These are phyloP conservation scores for Zosterops borbonicus DNA, from an alignment of 2,113 vertebrate genomes.

Conservation along the genomic window DNA sequence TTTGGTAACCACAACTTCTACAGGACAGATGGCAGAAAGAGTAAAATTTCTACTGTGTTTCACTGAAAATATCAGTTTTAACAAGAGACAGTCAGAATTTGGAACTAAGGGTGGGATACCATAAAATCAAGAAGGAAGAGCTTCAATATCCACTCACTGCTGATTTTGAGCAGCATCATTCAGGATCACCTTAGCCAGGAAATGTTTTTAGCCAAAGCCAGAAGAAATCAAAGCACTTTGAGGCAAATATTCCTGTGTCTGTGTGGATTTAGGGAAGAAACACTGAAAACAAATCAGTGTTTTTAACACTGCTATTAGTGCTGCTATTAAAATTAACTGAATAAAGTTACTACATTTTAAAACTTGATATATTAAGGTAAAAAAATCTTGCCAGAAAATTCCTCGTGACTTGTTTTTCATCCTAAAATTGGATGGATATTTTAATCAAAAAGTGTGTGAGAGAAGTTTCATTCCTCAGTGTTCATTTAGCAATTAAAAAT, in stretches of 20 bases:
- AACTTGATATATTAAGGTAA: background rate
- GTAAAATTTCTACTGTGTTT: background rate
- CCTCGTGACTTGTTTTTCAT: accelerated
- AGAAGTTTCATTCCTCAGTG: background rate
- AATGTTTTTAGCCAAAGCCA: background rate
- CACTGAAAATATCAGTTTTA: background rate
- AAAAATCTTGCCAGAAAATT: background rate
- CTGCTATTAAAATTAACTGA: background rate
- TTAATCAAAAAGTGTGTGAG: background rate
- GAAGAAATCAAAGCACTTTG: background rate
- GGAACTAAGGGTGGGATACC: background rate
- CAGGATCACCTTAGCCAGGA: background rate
- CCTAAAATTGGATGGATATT: background rate
- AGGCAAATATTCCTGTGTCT: background rate
- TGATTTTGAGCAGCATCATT: background rate
- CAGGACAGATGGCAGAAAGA: background rate
- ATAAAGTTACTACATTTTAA: background rate
- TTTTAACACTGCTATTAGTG: background rate
- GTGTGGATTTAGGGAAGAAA: background rate
- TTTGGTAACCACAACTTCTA: background rate
- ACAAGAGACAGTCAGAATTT: background rate
- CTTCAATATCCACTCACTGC: background rate
- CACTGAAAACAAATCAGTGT: background rate
- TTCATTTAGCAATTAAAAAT: background rate
- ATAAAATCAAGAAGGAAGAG: background rate